These are phyloP conservation scores for Aleiodes alternator DNA, from an alignment of 2,888 invertebrate species.

Conservation along the genomic window DNA sequence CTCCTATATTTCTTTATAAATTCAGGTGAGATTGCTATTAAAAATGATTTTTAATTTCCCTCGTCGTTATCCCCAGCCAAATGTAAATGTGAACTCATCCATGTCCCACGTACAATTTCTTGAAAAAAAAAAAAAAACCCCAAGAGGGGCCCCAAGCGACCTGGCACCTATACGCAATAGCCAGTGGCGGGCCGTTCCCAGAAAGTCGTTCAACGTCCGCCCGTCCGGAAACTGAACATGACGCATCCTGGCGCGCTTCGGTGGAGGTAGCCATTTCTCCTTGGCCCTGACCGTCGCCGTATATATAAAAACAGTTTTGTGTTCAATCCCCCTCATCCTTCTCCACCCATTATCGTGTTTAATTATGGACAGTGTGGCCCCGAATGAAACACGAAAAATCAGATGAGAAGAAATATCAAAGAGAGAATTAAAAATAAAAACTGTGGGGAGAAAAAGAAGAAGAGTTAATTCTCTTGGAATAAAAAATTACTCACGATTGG, in stretches of 20 bases:
- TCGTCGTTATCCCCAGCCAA: not conserved
- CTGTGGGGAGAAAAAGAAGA: conserved; percentile 1
- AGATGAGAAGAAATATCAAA: conserved; percentile 11
- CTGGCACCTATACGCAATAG: conserved; percentile 18
- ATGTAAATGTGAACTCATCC: conserved; percentile 36
- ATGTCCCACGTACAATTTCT: conserved; percentile 18
- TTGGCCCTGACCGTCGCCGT: conserved; percentile 18
- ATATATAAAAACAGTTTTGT: conserved; percentile 27
- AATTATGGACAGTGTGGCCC: conserved; percentile 39
- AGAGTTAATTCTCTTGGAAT: conserved; percentile 52
- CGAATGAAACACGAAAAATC: conserved; percentile 21
- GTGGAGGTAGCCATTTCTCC: conserved; percentile 21
- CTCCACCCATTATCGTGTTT: conserved; percentile 44
- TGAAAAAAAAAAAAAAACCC: conserved; percentile 20
- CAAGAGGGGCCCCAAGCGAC: not conserved
- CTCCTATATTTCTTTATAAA: no score
- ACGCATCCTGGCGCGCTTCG: conserved; percentile 48
- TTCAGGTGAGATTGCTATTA: no score
- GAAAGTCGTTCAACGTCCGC: conserved; percentile 45
- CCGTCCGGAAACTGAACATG: conserved; percentile 50
- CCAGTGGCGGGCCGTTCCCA: conserved; percentile 36
- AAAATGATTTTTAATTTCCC: no score
- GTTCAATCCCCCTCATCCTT: not conserved
- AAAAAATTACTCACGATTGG: conserved; percentile 60
- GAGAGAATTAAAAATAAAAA: conserved; percentile 14